Conservation (phyloP, 2,888 invertebrate species). For the Cryptocheilus praepositus region DNA sequence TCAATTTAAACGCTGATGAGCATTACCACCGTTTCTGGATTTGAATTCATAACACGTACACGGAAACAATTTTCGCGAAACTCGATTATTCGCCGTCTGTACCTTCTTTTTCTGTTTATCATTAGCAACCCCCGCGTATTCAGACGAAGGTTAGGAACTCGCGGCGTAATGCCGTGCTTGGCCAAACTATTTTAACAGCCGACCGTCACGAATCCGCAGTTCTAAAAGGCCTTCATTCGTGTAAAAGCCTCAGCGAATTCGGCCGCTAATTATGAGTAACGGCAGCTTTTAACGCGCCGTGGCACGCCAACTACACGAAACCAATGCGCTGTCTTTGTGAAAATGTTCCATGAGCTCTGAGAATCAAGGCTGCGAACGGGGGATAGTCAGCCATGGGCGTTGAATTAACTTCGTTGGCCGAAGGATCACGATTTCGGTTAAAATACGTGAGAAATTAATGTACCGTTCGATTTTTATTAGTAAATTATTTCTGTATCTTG, state of each 20-base stretch:
- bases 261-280: conserved; percentile 66
- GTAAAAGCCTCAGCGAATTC: conserved; percentile 62
- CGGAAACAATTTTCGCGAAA: too few relatives aligned
- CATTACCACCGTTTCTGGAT: too few relatives aligned
- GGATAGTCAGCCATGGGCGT: neutral
- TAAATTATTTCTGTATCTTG: too few relatives aligned
- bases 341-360: neutral
- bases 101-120: neutral
- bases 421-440: too few relatives aligned
- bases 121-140: conserved; percentile 8
- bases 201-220: conserved; percentile 57
- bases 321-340: conserved; percentile 28
- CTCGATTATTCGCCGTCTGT: neutral
- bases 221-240: conserved; percentile 62
- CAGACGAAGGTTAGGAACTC: conserved; percentile 37
- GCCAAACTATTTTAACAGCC: conserved; percentile 55
- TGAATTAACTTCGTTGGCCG: too few relatives aligned
- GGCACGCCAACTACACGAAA: conserved; percentile 53
- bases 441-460: too few relatives aligned
- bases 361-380: neutral
- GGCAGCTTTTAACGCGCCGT: conserved; percentile 62
- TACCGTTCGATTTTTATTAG: neutral
- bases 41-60: too few relatives aligned
- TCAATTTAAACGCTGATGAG: too few relatives aligned
- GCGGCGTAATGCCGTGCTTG: conserved; percentile 35